Evolutionary conservation across 2,797 vertebrate genomes (phyloP).

Genomic region (Pipistrellus nathusii): DNA sequence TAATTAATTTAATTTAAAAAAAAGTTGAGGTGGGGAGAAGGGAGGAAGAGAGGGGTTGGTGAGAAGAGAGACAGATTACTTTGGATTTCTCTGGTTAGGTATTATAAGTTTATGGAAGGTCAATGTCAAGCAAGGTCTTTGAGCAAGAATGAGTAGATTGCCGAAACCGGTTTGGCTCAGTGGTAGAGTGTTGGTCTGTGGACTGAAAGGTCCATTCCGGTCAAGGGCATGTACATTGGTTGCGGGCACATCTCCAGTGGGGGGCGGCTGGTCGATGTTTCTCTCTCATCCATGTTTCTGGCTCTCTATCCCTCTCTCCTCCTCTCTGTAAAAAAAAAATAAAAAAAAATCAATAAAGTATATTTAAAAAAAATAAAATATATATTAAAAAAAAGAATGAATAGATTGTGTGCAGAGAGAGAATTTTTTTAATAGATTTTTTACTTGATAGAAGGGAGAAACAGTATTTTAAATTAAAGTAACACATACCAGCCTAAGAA

Average conservation of each 20-base stretch:
- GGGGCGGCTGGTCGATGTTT: too few relatives aligned
- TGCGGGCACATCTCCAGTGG: too few relatives aligned
- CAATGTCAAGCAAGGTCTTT: background rate
- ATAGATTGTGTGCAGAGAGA: background rate
- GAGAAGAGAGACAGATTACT: background rate
- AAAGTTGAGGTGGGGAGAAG: background rate
- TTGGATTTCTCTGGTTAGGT: background rate
- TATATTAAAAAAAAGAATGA: background rate
- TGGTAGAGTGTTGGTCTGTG: too few relatives aligned
- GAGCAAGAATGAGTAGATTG: background rate
- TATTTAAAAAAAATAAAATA: too few relatives aligned
- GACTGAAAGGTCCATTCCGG: too few relatives aligned
- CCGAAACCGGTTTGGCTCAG: too few relatives aligned
- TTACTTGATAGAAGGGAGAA: background rate
- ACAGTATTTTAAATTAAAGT: background rate
- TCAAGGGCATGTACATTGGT: too few relatives aligned
- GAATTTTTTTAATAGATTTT: background rate
- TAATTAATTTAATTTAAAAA: too few relatives aligned
- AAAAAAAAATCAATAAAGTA: too few relatives aligned
- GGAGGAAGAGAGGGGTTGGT: background rate
- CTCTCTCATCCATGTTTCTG: too few relatives aligned
- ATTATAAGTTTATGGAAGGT: background rate
- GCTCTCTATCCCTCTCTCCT: too few relatives aligned
- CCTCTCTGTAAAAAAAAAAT: too few relatives aligned
- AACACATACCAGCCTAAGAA: background rate